Evolutionary conservation across 2,113 vertebrate genomes (phyloP).

Genomic region (Leptobrachium ailaonicum): DNA sequence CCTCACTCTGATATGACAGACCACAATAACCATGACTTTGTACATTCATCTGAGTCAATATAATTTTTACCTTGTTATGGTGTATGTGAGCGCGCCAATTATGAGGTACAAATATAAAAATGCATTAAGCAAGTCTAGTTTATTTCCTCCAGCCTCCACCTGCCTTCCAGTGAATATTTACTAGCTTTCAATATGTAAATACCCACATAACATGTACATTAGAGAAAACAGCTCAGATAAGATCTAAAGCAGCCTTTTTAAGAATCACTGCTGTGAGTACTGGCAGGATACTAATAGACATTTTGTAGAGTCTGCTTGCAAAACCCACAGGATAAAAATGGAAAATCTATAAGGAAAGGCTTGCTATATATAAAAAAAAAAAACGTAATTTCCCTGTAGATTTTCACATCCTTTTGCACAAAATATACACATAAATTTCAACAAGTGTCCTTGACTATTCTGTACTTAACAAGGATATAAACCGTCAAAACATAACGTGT

Average conservation of each 20-base stretch:
- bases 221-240: neutral
- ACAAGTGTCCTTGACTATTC: neutral
- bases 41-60: neutral
- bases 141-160: no score
- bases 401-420: conserved; percentile 7
- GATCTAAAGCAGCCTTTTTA: neutral
- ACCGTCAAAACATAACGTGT: neutral
- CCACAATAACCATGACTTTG: no score
- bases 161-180: neutral
- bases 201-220: neutral
- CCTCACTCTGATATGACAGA: no score
- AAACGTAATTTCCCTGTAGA: conserved; percentile 25
- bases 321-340: conserved; percentile 21
- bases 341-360: neutral
- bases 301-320: conserved; percentile 14
- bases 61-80: no score
- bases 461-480: neutral
- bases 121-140: no score
- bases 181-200: neutral
- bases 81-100: no score
- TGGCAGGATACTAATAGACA: conserved; percentile 31
- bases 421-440: neutral
- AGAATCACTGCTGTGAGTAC: conserved; percentile 30
- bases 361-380: neutral
- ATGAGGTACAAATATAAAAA: no score